These are phyloP conservation scores for Microplitis deprimator DNA, from an alignment of 2,888 invertebrate genomes.

Conservation along the genomic window DNA sequence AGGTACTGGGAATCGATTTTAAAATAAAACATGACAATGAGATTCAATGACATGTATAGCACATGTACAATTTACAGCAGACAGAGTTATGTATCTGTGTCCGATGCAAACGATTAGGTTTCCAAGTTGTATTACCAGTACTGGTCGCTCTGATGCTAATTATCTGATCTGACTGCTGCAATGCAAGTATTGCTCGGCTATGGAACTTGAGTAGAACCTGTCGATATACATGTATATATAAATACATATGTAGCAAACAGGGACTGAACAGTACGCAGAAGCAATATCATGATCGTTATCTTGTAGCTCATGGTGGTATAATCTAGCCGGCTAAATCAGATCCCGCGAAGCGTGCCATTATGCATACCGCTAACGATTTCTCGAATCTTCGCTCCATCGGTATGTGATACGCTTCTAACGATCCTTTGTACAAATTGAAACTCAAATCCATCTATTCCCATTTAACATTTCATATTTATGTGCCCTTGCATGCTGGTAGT, in stretches of 20 bases:
- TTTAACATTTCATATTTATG: conserved; percentile 1
- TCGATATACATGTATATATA: conserved; percentile 27
- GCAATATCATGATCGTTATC: conserved; percentile 68
- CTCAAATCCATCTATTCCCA: conserved; percentile 14
- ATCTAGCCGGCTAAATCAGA: conserved; percentile 60
- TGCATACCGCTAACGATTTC: conserved; percentile 50
- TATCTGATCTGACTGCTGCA: conserved; percentile 60
- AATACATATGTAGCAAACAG: conserved; percentile 30
- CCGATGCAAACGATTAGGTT: conserved; percentile 60
- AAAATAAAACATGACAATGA: neutral
- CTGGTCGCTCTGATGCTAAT: conserved; percentile 62
- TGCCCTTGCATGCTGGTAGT: neutral
- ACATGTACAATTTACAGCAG: neutral
- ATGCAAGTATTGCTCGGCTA: conserved; percentile 51
- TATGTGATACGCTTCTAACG: conserved; percentile 26
- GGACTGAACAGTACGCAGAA: conserved; percentile 59
- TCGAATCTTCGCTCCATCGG: conserved; percentile 15
- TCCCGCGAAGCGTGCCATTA: conserved; percentile 66
- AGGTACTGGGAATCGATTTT: neutral
- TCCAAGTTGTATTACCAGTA: conserved; percentile 41
- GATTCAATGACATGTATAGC: neutral
- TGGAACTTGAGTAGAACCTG: conserved; percentile 18
- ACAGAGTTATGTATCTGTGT: conserved; percentile 56
- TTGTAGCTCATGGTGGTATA: conserved; percentile 58
- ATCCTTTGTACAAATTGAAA: conserved; percentile 41